phyloP scores from a whole-genome alignment of 2,113 vertebrate species.

The Amazona guildingii region DNA sequence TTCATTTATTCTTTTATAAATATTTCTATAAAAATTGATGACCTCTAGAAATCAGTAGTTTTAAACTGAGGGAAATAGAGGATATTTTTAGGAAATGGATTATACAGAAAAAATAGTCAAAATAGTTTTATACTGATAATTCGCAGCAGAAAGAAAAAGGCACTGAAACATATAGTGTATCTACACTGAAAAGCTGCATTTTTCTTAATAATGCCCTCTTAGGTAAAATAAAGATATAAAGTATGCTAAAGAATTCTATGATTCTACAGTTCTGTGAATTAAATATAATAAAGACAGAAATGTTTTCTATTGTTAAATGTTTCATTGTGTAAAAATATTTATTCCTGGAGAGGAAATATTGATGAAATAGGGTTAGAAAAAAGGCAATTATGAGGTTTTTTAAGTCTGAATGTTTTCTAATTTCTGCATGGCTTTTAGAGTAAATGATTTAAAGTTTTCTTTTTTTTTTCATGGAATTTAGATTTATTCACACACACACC shows the following conservation, averaged over 20 bases:
- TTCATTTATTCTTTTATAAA: neutral
- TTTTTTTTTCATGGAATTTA: neutral
- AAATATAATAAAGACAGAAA: neutral
- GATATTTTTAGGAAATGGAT: neutral
- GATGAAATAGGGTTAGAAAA: neutral
- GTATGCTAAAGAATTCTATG: neutral
- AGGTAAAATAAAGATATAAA: neutral
- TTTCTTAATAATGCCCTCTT: neutral
- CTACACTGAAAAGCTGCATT: neutral
- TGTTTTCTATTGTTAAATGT: neutral
- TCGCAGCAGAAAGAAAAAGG: neutral
- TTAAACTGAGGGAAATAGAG: neutral
- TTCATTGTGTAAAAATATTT: neutral
- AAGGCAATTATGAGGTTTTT: neutral
- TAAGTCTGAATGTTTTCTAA: neutral
- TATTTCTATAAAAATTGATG: neutral
- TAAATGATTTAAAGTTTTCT: neutral
- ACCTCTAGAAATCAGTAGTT: neutral
- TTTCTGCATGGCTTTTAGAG: neutral
- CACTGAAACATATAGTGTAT: neutral
- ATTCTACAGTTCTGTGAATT: neutral
- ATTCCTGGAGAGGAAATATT: neutral
- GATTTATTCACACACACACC: neutral
- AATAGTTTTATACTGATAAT: neutral
- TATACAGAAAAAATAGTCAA: neutral